A percentile compares a stretch with the other conserved stretches of the same genome.
Evolutionary conservation across 2,888 invertebrate species (phyloP).

Genomic region (Metellina segmentata): DNA sequence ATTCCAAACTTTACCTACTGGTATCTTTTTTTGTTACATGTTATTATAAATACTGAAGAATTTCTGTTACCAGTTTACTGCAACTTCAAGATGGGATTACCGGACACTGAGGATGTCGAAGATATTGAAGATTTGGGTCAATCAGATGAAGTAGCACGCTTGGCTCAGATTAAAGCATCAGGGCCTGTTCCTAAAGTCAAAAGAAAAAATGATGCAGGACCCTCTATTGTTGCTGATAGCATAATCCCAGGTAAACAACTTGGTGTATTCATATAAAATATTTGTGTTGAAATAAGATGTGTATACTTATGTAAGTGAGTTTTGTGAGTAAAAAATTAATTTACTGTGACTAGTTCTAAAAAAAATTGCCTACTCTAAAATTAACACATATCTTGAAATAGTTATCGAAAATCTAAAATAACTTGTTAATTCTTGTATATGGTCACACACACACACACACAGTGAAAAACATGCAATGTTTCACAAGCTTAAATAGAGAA

Average conservation of each 20-base stretch:
- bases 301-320: not conserved
- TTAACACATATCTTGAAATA: too few relatives aligned
- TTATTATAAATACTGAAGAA: too few relatives aligned
- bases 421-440: too few relatives aligned
- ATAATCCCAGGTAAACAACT: conserved; percentile 67
- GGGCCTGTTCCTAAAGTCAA: conserved; percentile 51
- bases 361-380: too few relatives aligned
- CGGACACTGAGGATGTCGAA: conserved; percentile 28
- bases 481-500: too few relatives aligned
- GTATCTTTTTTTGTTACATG: not conserved
- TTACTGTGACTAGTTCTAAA: too few relatives aligned
- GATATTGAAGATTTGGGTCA: conserved; percentile 74
- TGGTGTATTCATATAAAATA: not conserved
- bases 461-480: not conserved
- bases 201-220: conserved; percentile 30
- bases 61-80: not conserved
- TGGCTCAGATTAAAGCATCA: conserved; percentile 9
- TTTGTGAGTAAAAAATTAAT: not conserved
- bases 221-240: conserved; percentile 63
- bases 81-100: not conserved
- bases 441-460: too few relatives aligned
- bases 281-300: not conserved
- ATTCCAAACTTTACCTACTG: not conserved
- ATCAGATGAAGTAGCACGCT: conserved; percentile 24
- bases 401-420: too few relatives aligned